These are phyloP conservation scores for Eumerus sabulonum DNA, from an alignment of 2,888 invertebrate genomes.

Conservation along the genomic window DNA sequence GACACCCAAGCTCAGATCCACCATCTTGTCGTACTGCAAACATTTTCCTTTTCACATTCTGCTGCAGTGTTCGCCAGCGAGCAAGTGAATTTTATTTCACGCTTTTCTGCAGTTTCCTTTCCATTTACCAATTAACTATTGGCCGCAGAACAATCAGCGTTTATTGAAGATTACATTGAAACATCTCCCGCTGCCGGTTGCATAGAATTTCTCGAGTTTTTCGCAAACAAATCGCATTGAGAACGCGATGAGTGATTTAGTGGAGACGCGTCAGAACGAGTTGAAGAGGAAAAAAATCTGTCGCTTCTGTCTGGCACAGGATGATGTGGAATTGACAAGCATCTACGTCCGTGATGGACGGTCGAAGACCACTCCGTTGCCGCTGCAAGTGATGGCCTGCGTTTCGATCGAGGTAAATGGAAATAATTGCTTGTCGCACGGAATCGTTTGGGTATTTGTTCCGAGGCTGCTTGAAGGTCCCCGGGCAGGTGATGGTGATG, in stretches of 20 bases:
- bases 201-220: neutral
- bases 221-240: neutral
- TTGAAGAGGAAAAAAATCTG: conserved; percentile 84
- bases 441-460: no score
- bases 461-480: no score
- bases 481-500: no score
- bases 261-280: conserved; percentile 72
- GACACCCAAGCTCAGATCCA: conserved; percentile 70
- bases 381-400: conserved; percentile 88
- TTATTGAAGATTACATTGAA: neutral
- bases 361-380: conserved; percentile 83
- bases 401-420: conserved; percentile 86
- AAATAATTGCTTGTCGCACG: no score
- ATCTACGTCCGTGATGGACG: conserved; percentile 82
- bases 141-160: neutral
- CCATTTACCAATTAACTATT: neutral
- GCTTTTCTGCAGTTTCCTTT: neutral
- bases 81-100: conserved; percentile 11
- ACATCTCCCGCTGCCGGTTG: neutral
- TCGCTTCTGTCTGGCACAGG: conserved; percentile 86
- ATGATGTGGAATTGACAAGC: conserved; percentile 82
- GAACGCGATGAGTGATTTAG: conserved; percentile 44
- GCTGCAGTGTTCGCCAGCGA: neutral
- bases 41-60: conserved; percentile 47
- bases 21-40: conserved; percentile 65